Conservation (phyloP, 35 echinoderm and acorn worm genomes). For the Lytechinus variegatus region DNA sequence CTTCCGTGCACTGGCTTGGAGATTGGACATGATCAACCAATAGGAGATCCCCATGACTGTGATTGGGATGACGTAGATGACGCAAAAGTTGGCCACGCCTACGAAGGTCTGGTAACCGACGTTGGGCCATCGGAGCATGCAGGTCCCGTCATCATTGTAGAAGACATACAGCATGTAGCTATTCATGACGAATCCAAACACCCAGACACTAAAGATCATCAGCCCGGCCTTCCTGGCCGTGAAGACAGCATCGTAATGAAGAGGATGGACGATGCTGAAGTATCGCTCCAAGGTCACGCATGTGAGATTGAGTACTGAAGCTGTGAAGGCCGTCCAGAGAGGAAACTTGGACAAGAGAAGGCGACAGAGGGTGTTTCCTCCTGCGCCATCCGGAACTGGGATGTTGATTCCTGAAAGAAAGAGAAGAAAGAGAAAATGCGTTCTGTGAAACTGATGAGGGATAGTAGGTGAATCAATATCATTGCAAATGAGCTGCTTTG, state of each 20-base stretch:
- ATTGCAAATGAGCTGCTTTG: neutral
- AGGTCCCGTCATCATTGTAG: slow-evolving; percentile 58
- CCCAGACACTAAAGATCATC: slow-evolving; percentile 84
- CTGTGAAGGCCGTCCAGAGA: slow-evolving; percentile 86
- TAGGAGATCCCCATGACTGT: slow-evolving; percentile 84
- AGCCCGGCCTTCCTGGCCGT: slow-evolving; percentile 60
- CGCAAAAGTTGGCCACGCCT: slow-evolving; percentile 79
- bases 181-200: slow-evolving; percentile 74
- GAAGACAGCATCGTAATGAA: slow-evolving; percentile 75
- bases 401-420: slow-evolving; percentile 74
- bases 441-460: neutral
- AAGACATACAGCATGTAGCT: slow-evolving; percentile 91
- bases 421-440: neutral
- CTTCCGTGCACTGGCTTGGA: slow-evolving; percentile 59
- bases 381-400: slow-evolving; percentile 65
- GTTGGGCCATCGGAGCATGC: slow-evolving; percentile 72
- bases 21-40: slow-evolving; percentile 73
- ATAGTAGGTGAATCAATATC: neutral
- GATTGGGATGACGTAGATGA: slow-evolving; percentile 89
- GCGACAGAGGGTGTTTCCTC: slow-evolving; percentile 80
- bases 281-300: slow-evolving; percentile 93
- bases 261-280: slow-evolving; percentile 77
- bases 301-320: slow-evolving; percentile 83
- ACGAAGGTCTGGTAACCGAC: slow-evolving; percentile 67
- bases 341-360: slow-evolving; percentile 90